These are phyloP conservation scores for Lepidochrysops patricia DNA, from an alignment of 2,888 invertebrate genomes.

Conservation along the genomic window DNA sequence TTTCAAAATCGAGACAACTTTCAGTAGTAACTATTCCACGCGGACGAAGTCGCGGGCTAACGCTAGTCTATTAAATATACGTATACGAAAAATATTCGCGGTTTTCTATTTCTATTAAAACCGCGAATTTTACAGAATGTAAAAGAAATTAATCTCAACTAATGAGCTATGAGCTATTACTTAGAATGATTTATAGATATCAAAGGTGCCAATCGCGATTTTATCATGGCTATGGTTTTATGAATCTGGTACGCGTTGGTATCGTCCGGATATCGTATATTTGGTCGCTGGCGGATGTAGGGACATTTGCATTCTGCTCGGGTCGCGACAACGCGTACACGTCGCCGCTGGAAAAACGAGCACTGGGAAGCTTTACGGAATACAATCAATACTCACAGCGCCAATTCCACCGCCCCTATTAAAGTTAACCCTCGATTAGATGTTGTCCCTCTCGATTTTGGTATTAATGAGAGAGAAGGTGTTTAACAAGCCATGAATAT, in stretches of 20 bases:
- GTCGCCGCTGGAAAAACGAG: constrained; percentile 30
- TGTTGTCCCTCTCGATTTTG: no score
- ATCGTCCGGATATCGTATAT: constrained; percentile 56
- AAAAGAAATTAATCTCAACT: neutral
- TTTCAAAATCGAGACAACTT: no score
- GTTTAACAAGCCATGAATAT: no score
- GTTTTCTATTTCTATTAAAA: no score
- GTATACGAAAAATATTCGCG: no score
- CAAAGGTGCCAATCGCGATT: neutral
- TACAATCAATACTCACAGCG: neutral
- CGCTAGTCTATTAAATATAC: no score
- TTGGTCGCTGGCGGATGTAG: constrained; percentile 59
- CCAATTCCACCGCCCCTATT: no score
- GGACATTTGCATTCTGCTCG: constrained; percentile 59
- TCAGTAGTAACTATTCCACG: no score
- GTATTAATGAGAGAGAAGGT: no score
- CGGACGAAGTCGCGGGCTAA: no score
- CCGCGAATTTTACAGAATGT: no score
- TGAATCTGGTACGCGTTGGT: neutral
- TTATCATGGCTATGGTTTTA: neutral
- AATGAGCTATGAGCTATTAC: neutral
- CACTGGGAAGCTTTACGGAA: constrained; percentile 20
- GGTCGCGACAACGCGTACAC: constrained; percentile 35
- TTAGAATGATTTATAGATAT: neutral
- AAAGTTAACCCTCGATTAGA: no score